Evolutionary conservation across 1,140 invertebrate genomes (phyloP).

Genomic region (Drosophila ohnishii): DNA sequence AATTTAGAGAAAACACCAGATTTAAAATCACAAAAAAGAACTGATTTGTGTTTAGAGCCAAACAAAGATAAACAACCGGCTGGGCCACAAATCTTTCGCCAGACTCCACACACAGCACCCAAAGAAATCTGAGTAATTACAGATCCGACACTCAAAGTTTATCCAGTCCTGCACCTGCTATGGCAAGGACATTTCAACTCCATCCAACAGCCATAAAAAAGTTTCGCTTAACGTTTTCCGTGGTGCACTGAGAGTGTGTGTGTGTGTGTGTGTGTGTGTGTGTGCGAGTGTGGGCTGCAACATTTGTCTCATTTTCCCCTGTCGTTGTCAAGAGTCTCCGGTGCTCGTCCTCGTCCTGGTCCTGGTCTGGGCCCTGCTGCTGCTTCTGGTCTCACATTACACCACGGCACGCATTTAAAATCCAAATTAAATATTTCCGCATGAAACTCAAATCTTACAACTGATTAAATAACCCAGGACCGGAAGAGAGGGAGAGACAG

Average conservation of each 20-base stretch:
- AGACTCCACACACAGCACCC: conserved; percentile 20
- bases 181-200: conserved; percentile 44
- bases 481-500: conserved; percentile 11
- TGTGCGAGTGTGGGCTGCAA: conserved; percentile 19
- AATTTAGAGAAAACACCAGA: background rate
- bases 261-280: conserved; percentile 5
- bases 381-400: conserved; percentile 57
- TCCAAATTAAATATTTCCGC: conserved; percentile 81
- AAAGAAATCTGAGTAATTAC: conserved; percentile 62
- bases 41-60: conserved; percentile 12
- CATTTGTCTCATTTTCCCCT: conserved; percentile 68
- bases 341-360: conserved; percentile 21
- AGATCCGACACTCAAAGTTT: conserved; percentile 63
- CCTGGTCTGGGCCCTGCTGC: conserved; percentile 6
- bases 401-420: conserved; percentile 76
- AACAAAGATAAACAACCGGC: conserved; percentile 29
- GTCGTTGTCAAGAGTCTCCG: conserved; percentile 60
- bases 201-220: conserved; percentile 53
- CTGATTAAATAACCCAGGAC: conserved; percentile 76
- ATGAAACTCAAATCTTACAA: conserved; percentile 81
- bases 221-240: conserved; percentile 40
- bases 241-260: conserved; percentile 6
- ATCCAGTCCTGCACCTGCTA: conserved; percentile 56
- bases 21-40: conserved; percentile 9
- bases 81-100: conserved; percentile 25